Base-by-base conservation (phyloP, 1,140 invertebrate species). In the Heterodera schachtii region DNA sequence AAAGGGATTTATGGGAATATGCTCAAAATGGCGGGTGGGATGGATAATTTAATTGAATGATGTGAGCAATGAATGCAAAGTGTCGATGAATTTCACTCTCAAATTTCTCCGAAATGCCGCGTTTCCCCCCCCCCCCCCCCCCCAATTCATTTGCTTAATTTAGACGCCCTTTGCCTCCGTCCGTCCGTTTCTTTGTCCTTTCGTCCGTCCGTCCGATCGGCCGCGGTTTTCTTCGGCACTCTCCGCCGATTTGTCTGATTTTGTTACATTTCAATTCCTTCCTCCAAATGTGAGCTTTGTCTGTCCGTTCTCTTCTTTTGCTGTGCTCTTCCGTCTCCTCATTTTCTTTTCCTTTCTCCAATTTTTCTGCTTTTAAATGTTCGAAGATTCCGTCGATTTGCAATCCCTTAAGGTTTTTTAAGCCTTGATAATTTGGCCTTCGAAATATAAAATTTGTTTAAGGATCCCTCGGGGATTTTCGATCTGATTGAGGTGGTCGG, bases 381-480 rank as follows among this genome's bases (percentile, higher is more conserved):
- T 71, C 21, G 69, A 71, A 19, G 69, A 71, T 41, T 41, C 69
- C 69, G 44, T 71, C 69, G 69, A 71, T n/a, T 46, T 71, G 19
- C 69, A 71, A 31, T 71, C 69, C 31, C 69, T 71, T 11, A 71
- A 71, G 69, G 69, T 71, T 21, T 77, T 67, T 77, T 67, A 4
- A 49, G 21, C 6, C 8, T 3, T 8, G 6, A 11, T 19, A 60
- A 60, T 60, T 4, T 16, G 57, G 57, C 57, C 11, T 6, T 11
- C 3, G 19, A 46, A 79, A 73, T 46, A 43, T 79, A 31, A 31
- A 31, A 8, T 8, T 46, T 47, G 69, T 81, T 89, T 81, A 52
- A 98, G 96, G 97, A 99, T 92, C 98, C 98, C 86, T 96, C 96
- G 91, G 98, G 98, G 86, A 98, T 99, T 90, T 99, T 99, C 92